Conservation (phyloP, 2,113 vertebrate genomes). For the Cochlearius cochlearius region DNA sequence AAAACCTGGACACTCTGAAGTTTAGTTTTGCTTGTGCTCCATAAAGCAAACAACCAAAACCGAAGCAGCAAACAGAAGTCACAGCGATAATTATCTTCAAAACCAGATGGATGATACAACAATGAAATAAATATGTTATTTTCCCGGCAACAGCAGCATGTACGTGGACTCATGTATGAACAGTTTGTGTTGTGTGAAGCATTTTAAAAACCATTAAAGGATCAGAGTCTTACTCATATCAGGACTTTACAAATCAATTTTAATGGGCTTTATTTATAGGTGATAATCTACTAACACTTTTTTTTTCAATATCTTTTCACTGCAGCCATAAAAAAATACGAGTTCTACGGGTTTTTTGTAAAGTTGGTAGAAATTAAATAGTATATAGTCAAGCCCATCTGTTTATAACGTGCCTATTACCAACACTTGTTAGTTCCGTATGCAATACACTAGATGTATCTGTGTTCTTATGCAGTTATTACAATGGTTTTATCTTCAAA, state of each 20-base stretch:
- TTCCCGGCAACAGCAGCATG: not conserved
- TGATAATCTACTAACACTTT: not conserved
- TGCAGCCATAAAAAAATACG: not conserved
- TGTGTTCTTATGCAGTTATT: not conserved
- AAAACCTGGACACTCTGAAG: not conserved
- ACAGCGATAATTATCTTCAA: not conserved
- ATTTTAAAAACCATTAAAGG: not conserved
- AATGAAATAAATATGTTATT: not conserved
- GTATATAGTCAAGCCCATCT: not conserved
- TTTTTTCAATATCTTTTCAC: not conserved
- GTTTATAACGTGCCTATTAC: not conserved
- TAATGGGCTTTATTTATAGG: not conserved
- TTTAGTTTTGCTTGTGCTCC: not conserved
- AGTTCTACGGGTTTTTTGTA: not conserved
- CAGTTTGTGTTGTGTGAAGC: not conserved
- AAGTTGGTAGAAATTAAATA: not conserved
- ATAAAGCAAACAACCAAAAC: not conserved
- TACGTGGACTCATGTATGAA: not conserved
- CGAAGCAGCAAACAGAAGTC: not conserved
- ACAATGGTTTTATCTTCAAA: not conserved
- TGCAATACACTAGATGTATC: not conserved
- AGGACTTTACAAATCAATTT: not conserved
- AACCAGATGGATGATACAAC: not conserved
- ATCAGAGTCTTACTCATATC: not conserved
- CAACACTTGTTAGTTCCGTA: not conserved